Evolutionary conservation across 1,140 invertebrate genomes (phyloP).

Genomic region (Drosophila cardini): DNA sequence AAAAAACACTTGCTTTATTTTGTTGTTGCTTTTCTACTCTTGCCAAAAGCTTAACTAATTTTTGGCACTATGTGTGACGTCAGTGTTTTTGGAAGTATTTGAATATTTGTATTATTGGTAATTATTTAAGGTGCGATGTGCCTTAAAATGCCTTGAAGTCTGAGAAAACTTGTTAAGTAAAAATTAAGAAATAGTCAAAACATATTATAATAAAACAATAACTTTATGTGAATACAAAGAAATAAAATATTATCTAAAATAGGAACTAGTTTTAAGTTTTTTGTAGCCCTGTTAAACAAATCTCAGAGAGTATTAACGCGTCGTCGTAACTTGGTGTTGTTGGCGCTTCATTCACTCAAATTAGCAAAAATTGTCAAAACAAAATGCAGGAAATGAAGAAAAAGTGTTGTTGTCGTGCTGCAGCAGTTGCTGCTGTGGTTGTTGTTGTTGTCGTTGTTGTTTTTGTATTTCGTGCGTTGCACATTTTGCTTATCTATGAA

Average conservation of each 20-base stretch:
- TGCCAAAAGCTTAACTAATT: not conserved
- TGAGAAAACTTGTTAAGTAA: too few relatives aligned
- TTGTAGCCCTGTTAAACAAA: too few relatives aligned
- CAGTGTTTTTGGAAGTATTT: not conserved
- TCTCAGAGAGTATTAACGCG: constrained; percentile 11
- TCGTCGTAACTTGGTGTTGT: not conserved
- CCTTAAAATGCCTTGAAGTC: too few relatives aligned
- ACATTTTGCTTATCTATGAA: constrained; percentile 52
- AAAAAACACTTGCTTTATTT: constrained; percentile 41
- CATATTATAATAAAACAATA: too few relatives aligned
- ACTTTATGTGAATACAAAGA: too few relatives aligned
- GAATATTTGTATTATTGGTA: too few relatives aligned
- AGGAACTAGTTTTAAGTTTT: too few relatives aligned
- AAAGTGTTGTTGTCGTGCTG: constrained; percentile 24
- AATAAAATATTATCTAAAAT: too few relatives aligned
- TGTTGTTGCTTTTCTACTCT: constrained; percentile 9
- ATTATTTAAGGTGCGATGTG: too few relatives aligned
- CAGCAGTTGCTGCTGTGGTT: constrained; percentile 18
- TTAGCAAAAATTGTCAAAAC: constrained; percentile 53
- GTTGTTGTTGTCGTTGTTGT: constrained; percentile 12
- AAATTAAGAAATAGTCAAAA: too few relatives aligned
- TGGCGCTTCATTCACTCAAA: constrained; percentile 31
- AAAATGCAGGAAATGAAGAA: constrained; percentile 56
- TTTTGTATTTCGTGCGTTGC: constrained; percentile 44
- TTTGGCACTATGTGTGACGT: constrained; percentile 1